Conservation (phyloP, 2,888 invertebrate genomes). For the Atrina japonica region DNA sequence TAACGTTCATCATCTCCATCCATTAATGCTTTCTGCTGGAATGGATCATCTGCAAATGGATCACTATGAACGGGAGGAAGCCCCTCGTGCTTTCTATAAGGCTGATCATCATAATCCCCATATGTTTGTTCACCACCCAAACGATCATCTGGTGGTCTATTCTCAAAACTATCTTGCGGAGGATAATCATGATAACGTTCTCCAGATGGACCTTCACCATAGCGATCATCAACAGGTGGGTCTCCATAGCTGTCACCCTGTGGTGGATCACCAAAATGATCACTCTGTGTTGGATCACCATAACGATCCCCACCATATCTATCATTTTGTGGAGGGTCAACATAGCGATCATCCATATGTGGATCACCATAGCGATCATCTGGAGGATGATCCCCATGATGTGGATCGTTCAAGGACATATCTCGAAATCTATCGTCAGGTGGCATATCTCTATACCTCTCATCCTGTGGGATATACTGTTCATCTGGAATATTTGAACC, state of each 20-base stretch:
- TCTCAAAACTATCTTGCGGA: conserved; percentile 49
- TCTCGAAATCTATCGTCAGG: conserved; percentile 51
- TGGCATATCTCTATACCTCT: conserved; percentile 13
- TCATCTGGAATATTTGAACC: conserved; percentile 33
- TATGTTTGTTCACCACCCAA: conserved; percentile 42
- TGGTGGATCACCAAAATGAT: not conserved
- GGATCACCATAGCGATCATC: conserved; percentile 44
- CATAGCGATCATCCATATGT: conserved; percentile 13
- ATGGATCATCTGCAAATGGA: conserved; percentile 75
- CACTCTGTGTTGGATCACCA: conserved; percentile 3
- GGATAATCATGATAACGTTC: conserved; percentile 53
- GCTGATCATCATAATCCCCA: conserved; percentile 50
- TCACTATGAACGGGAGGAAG: conserved; percentile 70
- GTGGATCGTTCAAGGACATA: conserved; percentile 28
- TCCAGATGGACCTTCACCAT: conserved; percentile 48
- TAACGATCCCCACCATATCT: conserved; percentile 46
- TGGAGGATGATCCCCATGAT: conserved; percentile 32
- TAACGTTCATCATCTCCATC: conserved; percentile 58
- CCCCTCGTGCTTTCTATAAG: conserved; percentile 64
- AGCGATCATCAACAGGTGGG: conserved; percentile 47
- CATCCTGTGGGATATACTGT: conserved; percentile 10
- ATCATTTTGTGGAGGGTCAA: conserved; percentile 49
- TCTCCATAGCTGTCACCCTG: conserved; percentile 43
- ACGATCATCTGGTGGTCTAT: conserved; percentile 40
- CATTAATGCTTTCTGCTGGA: conserved; percentile 61